phyloP scores from a whole-genome alignment of 2,888 invertebrate genomes.

The Xanthia togata region DNA sequence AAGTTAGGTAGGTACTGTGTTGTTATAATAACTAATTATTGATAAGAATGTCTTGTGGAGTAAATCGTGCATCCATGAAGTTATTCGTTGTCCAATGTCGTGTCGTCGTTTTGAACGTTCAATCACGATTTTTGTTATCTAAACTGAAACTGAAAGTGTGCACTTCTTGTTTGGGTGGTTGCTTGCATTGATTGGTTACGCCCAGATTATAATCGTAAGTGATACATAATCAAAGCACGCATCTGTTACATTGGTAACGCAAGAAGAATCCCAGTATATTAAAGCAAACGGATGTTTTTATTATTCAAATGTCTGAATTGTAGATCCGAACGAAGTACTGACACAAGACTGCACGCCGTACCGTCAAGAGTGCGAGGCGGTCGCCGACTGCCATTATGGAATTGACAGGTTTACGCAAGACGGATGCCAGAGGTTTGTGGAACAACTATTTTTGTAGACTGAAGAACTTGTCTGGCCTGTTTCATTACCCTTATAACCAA shows the following conservation, averaged over 20 bases:
- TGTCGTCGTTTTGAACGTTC: conserved; percentile 3
- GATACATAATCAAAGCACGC: neutral
- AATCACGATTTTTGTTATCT: neutral
- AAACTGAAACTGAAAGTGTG: neutral
- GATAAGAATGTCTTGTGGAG: neutral
- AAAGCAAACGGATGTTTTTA: neutral
- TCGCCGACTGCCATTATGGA: conserved; percentile 94
- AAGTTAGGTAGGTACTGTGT: neutral
- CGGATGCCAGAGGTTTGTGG: conserved; percentile 78
- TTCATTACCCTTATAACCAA: neutral
- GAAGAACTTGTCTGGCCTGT: neutral
- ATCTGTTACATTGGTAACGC: neutral
- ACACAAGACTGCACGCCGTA: conserved; percentile 89
- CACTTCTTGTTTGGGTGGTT: neutral
- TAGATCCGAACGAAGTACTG: conserved; percentile 47
- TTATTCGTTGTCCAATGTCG: neutral
- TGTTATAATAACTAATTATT: neutral
- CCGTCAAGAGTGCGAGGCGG: conserved; percentile 91
- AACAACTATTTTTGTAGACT: neutral
- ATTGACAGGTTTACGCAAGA: conserved; percentile 83
- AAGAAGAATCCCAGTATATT: neutral
- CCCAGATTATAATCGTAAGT: neutral
- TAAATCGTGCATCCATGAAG: neutral
- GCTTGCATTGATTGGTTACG: neutral
- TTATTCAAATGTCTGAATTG: conserved; percentile 15